A percentile compares a stretch with the other conserved stretches of the same genome.
phyloP scores from a whole-genome alignment of 1,140 invertebrate genomes.

The Samia ricini region DNA sequence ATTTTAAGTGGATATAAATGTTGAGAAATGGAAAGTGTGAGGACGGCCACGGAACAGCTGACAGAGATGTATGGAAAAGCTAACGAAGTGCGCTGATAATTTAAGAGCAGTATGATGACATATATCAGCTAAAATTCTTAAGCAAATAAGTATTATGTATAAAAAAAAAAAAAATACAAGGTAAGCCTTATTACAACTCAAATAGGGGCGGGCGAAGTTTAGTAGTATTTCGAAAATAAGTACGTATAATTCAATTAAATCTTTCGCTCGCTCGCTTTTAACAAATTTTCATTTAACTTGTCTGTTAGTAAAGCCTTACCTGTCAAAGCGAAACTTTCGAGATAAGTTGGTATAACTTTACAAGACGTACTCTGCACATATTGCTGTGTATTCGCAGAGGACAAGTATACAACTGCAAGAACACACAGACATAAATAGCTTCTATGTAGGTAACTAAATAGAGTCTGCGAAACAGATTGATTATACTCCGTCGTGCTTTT shows the following conservation, averaged over 20 bases:
- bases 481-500: too few species aligned
- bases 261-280: neutral
- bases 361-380: too few species aligned
- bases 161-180: neutral
- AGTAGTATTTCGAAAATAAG: neutral
- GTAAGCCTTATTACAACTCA: neutral
- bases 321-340: constrained; percentile 12
- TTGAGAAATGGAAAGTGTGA: too few species aligned
- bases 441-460: constrained; percentile 1
- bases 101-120: too few species aligned
- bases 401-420: neutral
- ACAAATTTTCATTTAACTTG: constrained; percentile 10
- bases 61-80: too few species aligned
- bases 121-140: too few species aligned
- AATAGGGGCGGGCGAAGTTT: too few species aligned
- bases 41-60: too few species aligned
- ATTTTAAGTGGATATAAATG: too few species aligned
- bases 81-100: too few species aligned
- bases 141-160: neutral
- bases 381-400: neutral
- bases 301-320: constrained; percentile 4
- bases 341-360: too few species aligned
- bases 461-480: too few species aligned
- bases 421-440: neutral
- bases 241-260: constrained; percentile 11